A percentile compares a stretch with the other conserved stretches of the same genome.
These are phyloP conservation scores for Atrichornis clamosus DNA, from an alignment of 2,113 vertebrate genomes.

Conservation along the genomic window DNA sequence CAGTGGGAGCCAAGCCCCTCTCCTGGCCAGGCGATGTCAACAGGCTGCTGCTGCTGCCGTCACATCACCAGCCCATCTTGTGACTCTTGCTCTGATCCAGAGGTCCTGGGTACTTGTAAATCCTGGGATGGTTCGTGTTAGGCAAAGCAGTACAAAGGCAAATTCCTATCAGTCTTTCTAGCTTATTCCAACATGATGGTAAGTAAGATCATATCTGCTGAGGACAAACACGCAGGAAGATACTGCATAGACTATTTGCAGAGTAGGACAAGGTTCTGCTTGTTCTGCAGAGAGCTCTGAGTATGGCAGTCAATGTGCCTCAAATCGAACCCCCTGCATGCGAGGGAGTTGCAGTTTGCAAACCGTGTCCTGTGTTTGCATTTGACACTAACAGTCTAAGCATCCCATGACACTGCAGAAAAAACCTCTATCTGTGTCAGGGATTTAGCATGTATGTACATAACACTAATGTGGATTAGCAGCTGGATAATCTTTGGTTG, in stretches of 20 bases:
- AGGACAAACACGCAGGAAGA: background rate
- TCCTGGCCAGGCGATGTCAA: background rate
- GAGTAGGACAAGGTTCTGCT: background rate
- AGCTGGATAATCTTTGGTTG: conserved; percentile 21
- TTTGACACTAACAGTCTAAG: background rate
- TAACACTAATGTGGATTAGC: conserved; percentile 5
- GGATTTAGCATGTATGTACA: background rate
- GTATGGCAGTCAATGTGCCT: background rate
- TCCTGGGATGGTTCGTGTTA: background rate
- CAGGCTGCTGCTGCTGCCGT: background rate
- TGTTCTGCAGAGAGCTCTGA: background rate
- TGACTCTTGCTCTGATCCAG: background rate
- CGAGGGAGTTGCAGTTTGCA: background rate
- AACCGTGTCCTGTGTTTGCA: background rate
- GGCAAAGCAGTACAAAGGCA: background rate
- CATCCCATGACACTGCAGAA: background rate
- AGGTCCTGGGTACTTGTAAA: background rate
- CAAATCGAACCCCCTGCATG: background rate
- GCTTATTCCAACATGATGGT: background rate
- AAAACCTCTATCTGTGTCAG: background rate
- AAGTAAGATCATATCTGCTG: background rate
- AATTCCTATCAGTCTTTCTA: background rate
- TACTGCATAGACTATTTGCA: background rate
- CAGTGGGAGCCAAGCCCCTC: background rate
- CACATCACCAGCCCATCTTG: background rate